phyloP scores from a whole-genome alignment of 2,797 vertebrate species.

The Melanotaenia nigrans region DNA sequence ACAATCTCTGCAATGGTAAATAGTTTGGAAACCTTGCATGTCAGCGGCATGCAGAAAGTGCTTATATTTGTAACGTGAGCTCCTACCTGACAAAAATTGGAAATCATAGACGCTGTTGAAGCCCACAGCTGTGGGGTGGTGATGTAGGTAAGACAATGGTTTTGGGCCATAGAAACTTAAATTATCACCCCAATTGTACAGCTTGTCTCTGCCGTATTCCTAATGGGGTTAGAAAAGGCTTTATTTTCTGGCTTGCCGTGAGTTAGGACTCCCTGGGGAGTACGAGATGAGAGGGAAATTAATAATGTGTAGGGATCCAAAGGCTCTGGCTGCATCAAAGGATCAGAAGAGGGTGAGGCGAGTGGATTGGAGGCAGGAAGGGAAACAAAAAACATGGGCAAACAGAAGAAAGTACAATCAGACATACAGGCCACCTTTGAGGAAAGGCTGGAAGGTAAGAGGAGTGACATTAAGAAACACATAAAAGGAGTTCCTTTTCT shows the following conservation, averaged over 20 bases:
- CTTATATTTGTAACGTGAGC: constrained; percentile 27
- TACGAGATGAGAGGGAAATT: constrained; percentile 78
- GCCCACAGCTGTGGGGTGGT: constrained; percentile 11
- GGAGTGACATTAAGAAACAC: constrained; percentile 21
- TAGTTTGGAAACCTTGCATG: constrained; percentile 35
- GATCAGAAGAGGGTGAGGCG: constrained; percentile 54
- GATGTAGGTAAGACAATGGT: constrained; percentile 54
- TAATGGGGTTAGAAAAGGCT: constrained; percentile 55
- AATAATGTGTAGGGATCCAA: constrained; percentile 74
- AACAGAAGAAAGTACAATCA: constrained; percentile 43
- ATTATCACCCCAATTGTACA: constrained; percentile 36
- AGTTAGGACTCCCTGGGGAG: constrained; percentile 64
- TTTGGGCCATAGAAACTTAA: constrained; percentile 33
- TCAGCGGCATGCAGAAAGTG: constrained; percentile 18
- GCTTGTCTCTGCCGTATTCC: constrained; percentile 55
- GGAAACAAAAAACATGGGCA: constrained; percentile 37
- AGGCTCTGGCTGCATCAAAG: constrained; percentile 70
- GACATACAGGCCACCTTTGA: constrained; percentile 40
- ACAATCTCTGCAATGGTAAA: constrained; percentile 13
- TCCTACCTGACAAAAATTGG: constrained; percentile 36
- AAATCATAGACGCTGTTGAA: constrained; percentile 21
- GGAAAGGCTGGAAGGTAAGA: constrained; percentile 21
- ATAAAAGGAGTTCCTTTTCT: constrained; percentile 15
- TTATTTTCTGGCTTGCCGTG: constrained; percentile 59
- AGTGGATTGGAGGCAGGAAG: constrained; percentile 36